phyloP scores from a whole-genome alignment of 37 sponge, comb jelly and placozoan species.

The Spongilla lacustris region DNA sequence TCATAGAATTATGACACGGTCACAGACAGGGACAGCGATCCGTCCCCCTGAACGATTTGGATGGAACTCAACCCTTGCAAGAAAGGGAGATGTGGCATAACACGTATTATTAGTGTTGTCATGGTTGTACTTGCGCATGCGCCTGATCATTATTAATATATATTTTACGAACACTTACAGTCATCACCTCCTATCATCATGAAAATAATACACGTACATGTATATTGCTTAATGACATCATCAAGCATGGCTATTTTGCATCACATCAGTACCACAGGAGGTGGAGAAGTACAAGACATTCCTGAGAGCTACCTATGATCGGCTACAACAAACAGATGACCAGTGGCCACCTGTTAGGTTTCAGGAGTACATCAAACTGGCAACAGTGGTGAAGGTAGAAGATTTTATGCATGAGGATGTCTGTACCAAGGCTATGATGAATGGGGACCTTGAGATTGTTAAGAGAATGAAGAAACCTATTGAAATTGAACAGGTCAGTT shows the following conservation, averaged over 20 bases:
- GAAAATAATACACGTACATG: too few species aligned
- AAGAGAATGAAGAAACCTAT: not conserved
- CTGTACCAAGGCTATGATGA: not conserved
- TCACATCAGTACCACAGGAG: not conserved
- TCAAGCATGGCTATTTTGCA: too few species aligned
- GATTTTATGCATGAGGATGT: not conserved
- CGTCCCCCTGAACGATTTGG: constrained; percentile 12
- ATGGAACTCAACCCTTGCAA: too few species aligned
- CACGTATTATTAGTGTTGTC: not conserved
- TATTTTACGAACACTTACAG: constrained; percentile 7
- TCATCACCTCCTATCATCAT: too few species aligned
- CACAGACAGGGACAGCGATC: constrained; percentile 16
- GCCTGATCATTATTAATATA: constrained; percentile 3
- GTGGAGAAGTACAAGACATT: not conserved
- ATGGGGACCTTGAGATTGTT: not conserved
- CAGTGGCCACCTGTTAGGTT: not conserved
- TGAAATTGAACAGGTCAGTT: not conserved
- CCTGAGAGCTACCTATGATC: not conserved
- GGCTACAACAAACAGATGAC: not conserved
- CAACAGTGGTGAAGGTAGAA: not conserved
- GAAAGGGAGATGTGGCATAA: constrained; percentile 6
- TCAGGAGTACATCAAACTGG: not conserved
- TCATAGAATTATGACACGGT: not conserved
- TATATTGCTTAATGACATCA: too few species aligned
- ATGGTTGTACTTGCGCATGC: constrained; percentile 20